Base-by-base conservation (phyloP, 2,113 vertebrate genomes). In the Melanocharis versteri region DNA sequence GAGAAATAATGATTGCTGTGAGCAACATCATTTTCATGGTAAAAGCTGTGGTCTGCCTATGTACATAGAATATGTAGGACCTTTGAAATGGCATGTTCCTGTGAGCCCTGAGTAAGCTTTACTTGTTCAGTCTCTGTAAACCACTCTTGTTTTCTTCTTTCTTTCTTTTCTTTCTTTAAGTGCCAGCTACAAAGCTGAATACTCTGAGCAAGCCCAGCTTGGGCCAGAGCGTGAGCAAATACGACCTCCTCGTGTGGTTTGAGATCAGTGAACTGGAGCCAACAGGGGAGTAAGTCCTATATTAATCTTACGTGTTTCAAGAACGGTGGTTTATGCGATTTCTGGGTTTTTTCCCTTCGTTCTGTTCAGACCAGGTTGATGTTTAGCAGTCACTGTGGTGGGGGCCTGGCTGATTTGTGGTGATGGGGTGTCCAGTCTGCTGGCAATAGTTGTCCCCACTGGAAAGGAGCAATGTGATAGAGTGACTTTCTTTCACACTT, bases 191-290 rank as follows among this genome's bases (percentile, higher is more conserved):
- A 77, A 99, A 99, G 92, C 96, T 99, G 89, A 99, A 99, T 91
- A 98, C 99, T n/a, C 97, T 99, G 98, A 99, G 98, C 97, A 99
- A 99, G 97, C 98, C 98, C 75, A 99, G 98, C 97, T 96, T 99
- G 95, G 99, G 99, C 83, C 99, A 99, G 96, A 99, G 99, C 33
- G 98, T 99, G 98, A 99, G 99, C 99, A 99, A 99, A 90, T 99
- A 99, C 1, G 99, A 99, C 92, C 99, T 99, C 68, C 98, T 99
- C 54, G 99, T 99, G 57, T 99, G 99, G 99, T 99, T 99, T 97
- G 99, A 99, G 98, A 99, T 99, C 98, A 99, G 99, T 30, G 99
- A 99, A 82, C 96, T 99, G 98, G 99, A 99, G 97, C 99, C 99
- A 35, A 99, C 99, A 1, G 99, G 99, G 98, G 99, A 99, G 99